These are phyloP conservation scores for Platypus cylindrus DNA, from an alignment of 2,888 invertebrate species.

Conservation along the genomic window DNA sequence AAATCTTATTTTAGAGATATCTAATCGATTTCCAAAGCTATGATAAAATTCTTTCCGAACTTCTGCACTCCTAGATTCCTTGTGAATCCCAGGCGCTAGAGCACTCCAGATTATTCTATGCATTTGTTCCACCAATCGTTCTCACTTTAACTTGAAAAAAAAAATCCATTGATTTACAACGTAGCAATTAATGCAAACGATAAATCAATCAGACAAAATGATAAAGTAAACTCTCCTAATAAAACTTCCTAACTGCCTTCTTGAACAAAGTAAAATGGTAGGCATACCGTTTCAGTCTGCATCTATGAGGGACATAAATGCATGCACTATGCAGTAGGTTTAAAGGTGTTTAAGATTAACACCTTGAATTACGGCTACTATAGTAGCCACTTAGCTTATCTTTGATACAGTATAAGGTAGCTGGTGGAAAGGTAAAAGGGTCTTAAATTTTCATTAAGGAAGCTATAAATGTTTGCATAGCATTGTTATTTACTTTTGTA, in stretches of 20 bases:
- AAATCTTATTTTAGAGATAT: too few relatives aligned
- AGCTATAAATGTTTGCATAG: conserved; percentile 6
- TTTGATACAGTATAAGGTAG: conserved; percentile 10
- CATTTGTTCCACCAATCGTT: too few relatives aligned
- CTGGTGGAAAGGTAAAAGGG: conserved; percentile 12
- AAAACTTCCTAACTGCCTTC: conserved; percentile 5
- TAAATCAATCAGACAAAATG: too few relatives aligned
- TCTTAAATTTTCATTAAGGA: conserved; percentile 15
- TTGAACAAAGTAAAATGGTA: conserved; percentile 9
- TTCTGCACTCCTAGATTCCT: too few relatives aligned
- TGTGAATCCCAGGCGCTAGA: too few relatives aligned
- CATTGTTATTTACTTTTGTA: conserved; percentile 15
- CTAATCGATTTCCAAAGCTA: too few relatives aligned
- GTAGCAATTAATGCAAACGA: too few relatives aligned
- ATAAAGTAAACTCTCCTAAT: background rate
- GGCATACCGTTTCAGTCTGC: conserved; percentile 11
- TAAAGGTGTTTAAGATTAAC: conserved; percentile 16
- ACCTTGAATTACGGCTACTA: conserved; percentile 15
- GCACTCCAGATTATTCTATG: too few relatives aligned
- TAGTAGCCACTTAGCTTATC: conserved; percentile 16
- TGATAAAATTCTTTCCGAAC: too few relatives aligned
- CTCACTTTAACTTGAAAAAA: too few relatives aligned
- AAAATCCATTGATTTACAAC: too few relatives aligned
- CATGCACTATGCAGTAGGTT: conserved; percentile 12
- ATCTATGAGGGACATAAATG: conserved; percentile 14